phyloP scores from a whole-genome alignment of 2,113 vertebrate species.

The Synodontis membranacea region DNA sequence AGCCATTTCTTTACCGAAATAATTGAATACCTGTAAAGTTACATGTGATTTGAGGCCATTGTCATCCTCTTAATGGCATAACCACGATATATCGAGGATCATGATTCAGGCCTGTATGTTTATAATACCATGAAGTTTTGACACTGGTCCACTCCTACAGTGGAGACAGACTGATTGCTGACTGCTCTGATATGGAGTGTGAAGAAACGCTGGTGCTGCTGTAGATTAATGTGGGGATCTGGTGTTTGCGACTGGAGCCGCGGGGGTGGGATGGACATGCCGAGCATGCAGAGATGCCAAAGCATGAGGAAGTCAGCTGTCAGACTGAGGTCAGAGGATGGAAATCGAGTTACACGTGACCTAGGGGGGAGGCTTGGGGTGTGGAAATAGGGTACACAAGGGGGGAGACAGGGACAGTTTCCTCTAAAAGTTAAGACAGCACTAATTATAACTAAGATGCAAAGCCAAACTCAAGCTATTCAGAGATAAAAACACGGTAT shows the following conservation, averaged over 20 bases:
- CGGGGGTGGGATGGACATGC: slow-evolving; percentile 67
- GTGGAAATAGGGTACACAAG: slow-evolving; percentile 9
- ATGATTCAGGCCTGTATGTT: not conserved
- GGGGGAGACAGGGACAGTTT: slow-evolving; percentile 33
- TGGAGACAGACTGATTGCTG: slow-evolving; percentile 14
- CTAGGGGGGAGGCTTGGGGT: slow-evolving; percentile 39
- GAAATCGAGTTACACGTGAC: slow-evolving; percentile 66
- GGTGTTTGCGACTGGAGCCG: slow-evolving; percentile 50
- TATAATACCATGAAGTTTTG: not conserved
- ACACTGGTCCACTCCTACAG: not conserved
- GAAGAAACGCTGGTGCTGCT: slow-evolving; percentile 54
- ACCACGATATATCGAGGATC: not conserved
- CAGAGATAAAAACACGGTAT: not conserved
- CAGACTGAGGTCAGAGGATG: slow-evolving; percentile 68
- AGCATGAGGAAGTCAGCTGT: slow-evolving; percentile 78
- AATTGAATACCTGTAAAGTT: not conserved
- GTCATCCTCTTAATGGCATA: not conserved
- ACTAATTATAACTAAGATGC: slow-evolving; percentile 14
- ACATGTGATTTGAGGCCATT: not conserved
- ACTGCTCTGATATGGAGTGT: slow-evolving; percentile 46
- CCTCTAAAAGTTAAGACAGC: slow-evolving; percentile 44
- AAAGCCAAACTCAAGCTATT: slow-evolving; percentile 17
- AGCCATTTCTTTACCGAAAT: not conserved
- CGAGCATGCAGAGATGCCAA: slow-evolving; percentile 61
- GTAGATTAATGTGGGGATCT: slow-evolving; percentile 64